These are phyloP conservation scores for Callosobruchus maculatus DNA, from an alignment of 2,888 invertebrate species.

Conservation along the genomic window DNA sequence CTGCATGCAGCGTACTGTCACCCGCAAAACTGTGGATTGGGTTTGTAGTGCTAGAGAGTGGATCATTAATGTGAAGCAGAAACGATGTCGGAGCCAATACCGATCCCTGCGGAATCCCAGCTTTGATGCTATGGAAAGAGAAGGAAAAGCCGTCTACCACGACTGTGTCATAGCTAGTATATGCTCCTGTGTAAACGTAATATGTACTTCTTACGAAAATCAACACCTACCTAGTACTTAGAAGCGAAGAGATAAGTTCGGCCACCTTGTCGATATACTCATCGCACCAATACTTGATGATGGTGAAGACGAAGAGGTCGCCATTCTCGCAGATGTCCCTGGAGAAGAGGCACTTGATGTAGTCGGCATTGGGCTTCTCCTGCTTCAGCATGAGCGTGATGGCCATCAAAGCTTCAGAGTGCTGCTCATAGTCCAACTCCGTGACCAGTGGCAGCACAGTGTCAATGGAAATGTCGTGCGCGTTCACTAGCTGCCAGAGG, in stretches of 20 bases:
- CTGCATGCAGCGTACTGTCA: no score
- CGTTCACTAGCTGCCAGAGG: conserved; percentile 92
- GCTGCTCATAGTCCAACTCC: conserved; percentile 76
- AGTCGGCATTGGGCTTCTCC: conserved; percentile 83
- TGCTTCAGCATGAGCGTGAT: conserved; percentile 88
- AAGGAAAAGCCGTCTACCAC: no score
- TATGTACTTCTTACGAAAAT: not conserved
- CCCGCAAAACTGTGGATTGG: no score
- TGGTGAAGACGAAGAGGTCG: conserved; percentile 87
- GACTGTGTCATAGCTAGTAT: no score
- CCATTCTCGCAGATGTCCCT: conserved; percentile 51
- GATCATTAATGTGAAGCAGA: no score
- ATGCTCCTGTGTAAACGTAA: no score
- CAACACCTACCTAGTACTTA: conserved; percentile 60
- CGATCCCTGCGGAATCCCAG: no score
- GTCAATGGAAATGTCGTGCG: conserved; percentile 92
- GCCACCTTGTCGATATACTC: conserved; percentile 86
- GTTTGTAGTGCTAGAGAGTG: no score
- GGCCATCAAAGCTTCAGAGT: conserved; percentile 90
- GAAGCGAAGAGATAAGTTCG: conserved; percentile 72
- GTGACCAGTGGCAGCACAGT: conserved; percentile 76
- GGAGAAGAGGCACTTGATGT: conserved; percentile 79
- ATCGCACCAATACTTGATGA: conserved; percentile 91
- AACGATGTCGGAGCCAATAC: no score
- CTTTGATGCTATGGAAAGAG: no score